Percentiles rank a stretch among this genome's conserved stretches.
Evolutionary conservation across 2,113 vertebrate genomes (phyloP).

Genomic region (Ariopsis seemanni): DNA sequence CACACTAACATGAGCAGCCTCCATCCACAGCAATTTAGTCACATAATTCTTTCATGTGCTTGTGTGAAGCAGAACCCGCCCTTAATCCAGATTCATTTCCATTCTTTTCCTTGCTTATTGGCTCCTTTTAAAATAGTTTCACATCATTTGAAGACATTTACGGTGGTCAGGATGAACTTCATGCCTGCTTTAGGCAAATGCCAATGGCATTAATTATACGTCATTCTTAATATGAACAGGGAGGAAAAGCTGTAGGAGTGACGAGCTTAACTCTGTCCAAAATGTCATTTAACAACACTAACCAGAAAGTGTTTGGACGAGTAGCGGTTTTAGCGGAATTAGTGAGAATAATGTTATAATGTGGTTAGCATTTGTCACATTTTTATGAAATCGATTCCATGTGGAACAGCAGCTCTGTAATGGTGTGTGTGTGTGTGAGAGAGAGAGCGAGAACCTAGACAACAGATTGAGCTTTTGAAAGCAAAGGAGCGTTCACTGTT

Average conservation of each 20-base stretch:
- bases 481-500: neutral
- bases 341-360: neutral
- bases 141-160: constrained; percentile 37
- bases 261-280: constrained; percentile 27
- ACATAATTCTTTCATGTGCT: constrained; percentile 26
- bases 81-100: constrained; percentile 33
- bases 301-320: constrained; percentile 20
- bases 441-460: neutral
- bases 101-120: neutral
- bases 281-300: neutral
- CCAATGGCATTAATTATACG: neutral
- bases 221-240: neutral
- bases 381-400: constrained; percentile 3
- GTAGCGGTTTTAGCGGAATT: constrained; percentile 19
- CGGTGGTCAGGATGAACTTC: constrained; percentile 11
- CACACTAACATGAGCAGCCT: constrained; percentile 2
- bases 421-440: neutral
- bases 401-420: neutral
- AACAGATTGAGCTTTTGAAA: constrained; percentile 16
- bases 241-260: constrained; percentile 11
- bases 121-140: neutral
- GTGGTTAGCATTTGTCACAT: constrained; percentile 23
- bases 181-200: neutral
- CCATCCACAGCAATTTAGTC: constrained; percentile 32
- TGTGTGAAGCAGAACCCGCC: constrained; percentile 23